These are phyloP conservation scores for Microcebus lehilahytsara DNA, from an alignment of 2,113 vertebrate genomes.

Conservation along the genomic window DNA sequence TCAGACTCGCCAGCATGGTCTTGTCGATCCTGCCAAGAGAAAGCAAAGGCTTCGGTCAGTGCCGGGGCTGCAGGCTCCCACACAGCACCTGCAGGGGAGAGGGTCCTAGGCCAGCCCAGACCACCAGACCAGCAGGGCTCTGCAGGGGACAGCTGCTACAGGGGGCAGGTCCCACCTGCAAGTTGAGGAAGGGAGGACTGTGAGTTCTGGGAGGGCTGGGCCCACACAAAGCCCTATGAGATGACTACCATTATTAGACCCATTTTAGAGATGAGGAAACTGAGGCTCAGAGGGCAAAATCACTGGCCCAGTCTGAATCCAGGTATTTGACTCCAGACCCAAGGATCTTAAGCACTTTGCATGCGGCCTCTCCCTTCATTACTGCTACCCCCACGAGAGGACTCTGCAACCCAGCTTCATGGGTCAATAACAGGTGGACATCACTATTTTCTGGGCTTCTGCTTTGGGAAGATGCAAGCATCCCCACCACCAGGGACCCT, in stretches of 20 bases:
- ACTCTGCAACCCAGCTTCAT: neutral
- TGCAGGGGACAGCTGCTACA: neutral
- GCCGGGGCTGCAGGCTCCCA: neutral
- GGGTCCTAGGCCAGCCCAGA: neutral
- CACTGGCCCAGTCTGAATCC: neutral
- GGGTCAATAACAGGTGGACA: neutral
- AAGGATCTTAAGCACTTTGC: neutral
- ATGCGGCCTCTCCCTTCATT: neutral
- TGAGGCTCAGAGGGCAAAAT: neutral
- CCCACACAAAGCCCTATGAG: neutral
- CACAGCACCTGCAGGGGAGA: neutral
- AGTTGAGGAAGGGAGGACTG: neutral
- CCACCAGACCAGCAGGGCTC: neutral
- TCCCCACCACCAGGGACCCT: neutral
- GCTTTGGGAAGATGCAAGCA: neutral
- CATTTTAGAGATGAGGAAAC: neutral
- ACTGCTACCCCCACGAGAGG: neutral
- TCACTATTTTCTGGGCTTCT: neutral
- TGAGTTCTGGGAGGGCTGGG: neutral
- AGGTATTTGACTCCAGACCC: neutral
- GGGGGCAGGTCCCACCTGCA: neutral
- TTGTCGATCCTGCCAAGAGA: slow-evolving; percentile 88
- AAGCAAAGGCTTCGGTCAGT: slow-evolving; percentile 56
- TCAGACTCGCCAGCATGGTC: slow-evolving; percentile 87
- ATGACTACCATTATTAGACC: neutral